Evolutionary conservation across 2,113 vertebrate genomes (phyloP), one percentile per base, ranked within the genome.

Genomic region (Perca schrenkii): DNA sequence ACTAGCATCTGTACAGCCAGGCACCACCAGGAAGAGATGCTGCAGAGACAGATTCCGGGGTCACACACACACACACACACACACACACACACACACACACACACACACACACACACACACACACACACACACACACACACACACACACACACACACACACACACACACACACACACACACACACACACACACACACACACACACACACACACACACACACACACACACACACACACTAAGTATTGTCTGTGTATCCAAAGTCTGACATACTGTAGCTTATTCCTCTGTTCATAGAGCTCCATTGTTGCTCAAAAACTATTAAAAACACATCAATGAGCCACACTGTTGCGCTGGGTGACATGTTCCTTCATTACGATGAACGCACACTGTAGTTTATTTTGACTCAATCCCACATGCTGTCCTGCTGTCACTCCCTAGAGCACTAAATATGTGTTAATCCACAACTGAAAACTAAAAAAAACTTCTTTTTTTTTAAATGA

Each of bases 11-110:
- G 82, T 50, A 77, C 81, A 87, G 85, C 84, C 88, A 92, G 90
- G 91, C 91, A 92, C 88, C 85, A 89, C 91, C 90, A 94, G 92
- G 93, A 94, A 90, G 93, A 90, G 91, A 89, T 74, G 83, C 89
- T 83, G 88, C 89, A 87, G 78, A 73, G 87, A 16, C 58, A 14
- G 14, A 46, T 70, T 58, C 60, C n/a, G 19, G 64, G 56, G 87
- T 90, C 86, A 88, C 47, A 65, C 77, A 81, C 70, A 70, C 43
- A 65, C 57, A 34, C 70, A 58, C 66, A 52, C 40, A 28, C 25
- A 53, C 47, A 71, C 67, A 63, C 71, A 17, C 60, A 36, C 66
- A 80, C 70, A 62, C 74, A 77, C 56, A 54, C 57, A 46, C 58
- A 75, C 64, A 50, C 47, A 80, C 61, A 68, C 54, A 54, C 40